Evolutionary conservation across 2,888 invertebrate species (phyloP).

Genomic region (Hoplodrina blanda): DNA sequence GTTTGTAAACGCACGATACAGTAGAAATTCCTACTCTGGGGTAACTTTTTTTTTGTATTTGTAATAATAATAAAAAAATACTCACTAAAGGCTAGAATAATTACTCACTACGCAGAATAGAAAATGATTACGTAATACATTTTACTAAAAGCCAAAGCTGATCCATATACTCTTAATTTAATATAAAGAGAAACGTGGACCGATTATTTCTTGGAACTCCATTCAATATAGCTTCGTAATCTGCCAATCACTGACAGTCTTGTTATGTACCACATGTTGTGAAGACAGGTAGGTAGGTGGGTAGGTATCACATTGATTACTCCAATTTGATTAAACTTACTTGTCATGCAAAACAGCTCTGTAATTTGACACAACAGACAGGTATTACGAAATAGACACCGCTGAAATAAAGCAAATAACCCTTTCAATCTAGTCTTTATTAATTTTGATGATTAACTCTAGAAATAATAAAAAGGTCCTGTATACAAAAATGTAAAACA

Average conservation of each 20-base stretch:
- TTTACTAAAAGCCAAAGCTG: constrained; percentile 11
- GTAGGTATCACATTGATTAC: background rate
- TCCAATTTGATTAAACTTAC: background rate
- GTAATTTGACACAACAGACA: background rate
- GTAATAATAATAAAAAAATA: background rate
- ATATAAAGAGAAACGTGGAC: background rate
- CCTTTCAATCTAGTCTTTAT: background rate
- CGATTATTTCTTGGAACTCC: constrained; percentile 4
- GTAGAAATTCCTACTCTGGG: too few relatives aligned
- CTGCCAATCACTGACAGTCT: background rate
- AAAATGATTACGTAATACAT: constrained; percentile 13
- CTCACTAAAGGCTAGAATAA: too few relatives aligned
- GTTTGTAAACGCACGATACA: too few relatives aligned
- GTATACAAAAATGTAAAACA: too few relatives aligned
- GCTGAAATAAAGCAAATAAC: background rate
- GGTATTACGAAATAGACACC: background rate
- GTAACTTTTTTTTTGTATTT: too few relatives aligned
- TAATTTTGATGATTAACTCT: background rate
- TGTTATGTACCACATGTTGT: background rate
- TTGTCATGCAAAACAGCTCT: constrained; percentile 1
- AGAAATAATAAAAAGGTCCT: too few relatives aligned
- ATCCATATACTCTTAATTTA: constrained; percentile 3
- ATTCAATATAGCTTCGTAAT: constrained; percentile 6
- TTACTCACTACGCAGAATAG: background rate
- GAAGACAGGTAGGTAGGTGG: background rate